These are phyloP conservation scores for Agrotis exclamationis DNA, from an alignment of 2,888 invertebrate genomes.

Conservation along the genomic window DNA sequence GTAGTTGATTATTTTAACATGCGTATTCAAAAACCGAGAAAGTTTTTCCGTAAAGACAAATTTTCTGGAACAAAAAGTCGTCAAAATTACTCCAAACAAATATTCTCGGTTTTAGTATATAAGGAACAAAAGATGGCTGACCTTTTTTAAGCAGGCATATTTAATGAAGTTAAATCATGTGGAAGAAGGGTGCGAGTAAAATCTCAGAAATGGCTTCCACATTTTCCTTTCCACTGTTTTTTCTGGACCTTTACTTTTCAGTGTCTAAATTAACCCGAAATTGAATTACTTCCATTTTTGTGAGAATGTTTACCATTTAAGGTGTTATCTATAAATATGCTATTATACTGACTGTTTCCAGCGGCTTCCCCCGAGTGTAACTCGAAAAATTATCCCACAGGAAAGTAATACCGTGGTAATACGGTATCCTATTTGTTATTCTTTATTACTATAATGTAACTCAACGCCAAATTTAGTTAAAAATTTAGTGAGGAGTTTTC, in stretches of 20 bases:
- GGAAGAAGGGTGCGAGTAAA: slow-evolving; percentile 56
- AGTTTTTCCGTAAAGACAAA: not conserved
- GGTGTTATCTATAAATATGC: not conserved
- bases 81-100: slow-evolving; percentile 20
- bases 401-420: no score
- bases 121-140: slow-evolving; percentile 53
- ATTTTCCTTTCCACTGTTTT: slow-evolving; percentile 48
- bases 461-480: no score
- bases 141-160: slow-evolving; percentile 55
- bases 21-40: no score
- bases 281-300: slow-evolving; percentile 30
- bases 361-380: no score
- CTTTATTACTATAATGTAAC: not conserved
- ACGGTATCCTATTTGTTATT: not conserved
- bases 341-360: not conserved
- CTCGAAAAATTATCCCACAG: no score
- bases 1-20: no score
- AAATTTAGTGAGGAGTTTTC: no score
- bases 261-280: slow-evolving; percentile 44
- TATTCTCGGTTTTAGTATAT: slow-evolving; percentile 18
- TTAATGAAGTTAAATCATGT: slow-evolving; percentile 57
- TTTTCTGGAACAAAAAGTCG: not conserved
- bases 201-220: slow-evolving; percentile 54
- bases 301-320: slow-evolving; percentile 9
- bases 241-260: slow-evolving; percentile 55